These are phyloP conservation scores for Caenorhabditis sulstoni DNA, from an alignment of 2,888 invertebrate species.

Conservation along the genomic window DNA sequence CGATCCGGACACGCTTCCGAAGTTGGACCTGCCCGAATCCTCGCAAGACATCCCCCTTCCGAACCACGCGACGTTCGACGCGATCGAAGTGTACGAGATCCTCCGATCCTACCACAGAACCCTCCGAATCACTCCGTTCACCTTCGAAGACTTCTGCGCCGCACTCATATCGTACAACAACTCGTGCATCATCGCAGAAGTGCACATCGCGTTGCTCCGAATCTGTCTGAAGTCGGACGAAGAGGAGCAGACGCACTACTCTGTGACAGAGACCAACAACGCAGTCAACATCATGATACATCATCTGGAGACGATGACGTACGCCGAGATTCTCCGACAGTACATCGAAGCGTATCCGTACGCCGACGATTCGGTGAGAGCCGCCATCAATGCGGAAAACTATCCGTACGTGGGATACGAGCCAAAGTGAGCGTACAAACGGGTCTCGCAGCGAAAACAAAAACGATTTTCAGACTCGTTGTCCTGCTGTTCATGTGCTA, in stretches of 20 bases:
- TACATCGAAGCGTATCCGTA: slow-evolving; percentile 56
- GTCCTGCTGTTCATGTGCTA: slow-evolving; percentile 89
- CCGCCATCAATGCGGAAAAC: slow-evolving; percentile 65
- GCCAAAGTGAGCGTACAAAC: slow-evolving; percentile 81
- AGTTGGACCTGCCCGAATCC: slow-evolving; percentile 66
- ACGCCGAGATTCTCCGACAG: slow-evolving; percentile 87
- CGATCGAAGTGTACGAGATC: slow-evolving; percentile 89
- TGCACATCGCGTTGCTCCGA: slow-evolving; percentile 94
- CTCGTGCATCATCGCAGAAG: slow-evolving; percentile 90
- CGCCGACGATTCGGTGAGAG: slow-evolving; percentile 52
- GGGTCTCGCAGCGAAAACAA: not conserved
- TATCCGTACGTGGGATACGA: slow-evolving; percentile 92
- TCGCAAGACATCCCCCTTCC: slow-evolving; percentile 66
- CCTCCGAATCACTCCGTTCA: slow-evolving; percentile 92
- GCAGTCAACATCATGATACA: slow-evolving; percentile 94
- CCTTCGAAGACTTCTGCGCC: slow-evolving; percentile 97
- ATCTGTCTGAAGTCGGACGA: slow-evolving; percentile 92
- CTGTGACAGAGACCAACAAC: slow-evolving; percentile 93
- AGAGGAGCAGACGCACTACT: slow-evolving; percentile 85
- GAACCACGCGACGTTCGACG: slow-evolving; percentile 55
- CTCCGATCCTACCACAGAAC: slow-evolving; percentile 90
- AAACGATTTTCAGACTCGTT: slow-evolving; percentile 35
- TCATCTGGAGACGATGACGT: slow-evolving; percentile 94
- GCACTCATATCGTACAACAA: slow-evolving; percentile 91
- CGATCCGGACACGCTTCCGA: slow-evolving; percentile 64